phyloP scores from a whole-genome alignment of 2,113 vertebrate genomes.

The Bubo bubo region DNA sequence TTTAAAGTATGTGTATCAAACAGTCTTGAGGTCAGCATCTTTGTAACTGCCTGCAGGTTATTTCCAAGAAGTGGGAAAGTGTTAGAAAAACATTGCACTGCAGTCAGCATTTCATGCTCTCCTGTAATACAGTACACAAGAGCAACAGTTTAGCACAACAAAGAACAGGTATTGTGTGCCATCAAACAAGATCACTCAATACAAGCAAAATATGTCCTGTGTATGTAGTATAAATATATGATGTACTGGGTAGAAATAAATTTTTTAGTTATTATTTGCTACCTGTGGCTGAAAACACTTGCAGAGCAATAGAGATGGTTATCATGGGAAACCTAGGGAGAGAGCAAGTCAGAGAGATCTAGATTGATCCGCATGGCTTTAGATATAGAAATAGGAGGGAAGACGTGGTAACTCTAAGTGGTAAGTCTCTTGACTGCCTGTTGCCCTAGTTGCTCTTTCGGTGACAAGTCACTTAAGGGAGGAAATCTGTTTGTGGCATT shows the following conservation, averaged over 20 bases:
- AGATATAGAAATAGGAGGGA: neutral
- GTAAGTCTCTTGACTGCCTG: neutral
- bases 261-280: neutral
- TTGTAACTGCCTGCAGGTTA: neutral
- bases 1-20: neutral
- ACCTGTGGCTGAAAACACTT: neutral
- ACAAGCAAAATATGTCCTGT: neutral
- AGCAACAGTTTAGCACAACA: neutral
- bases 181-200: neutral
- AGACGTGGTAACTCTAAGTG: neutral
- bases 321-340: neutral
- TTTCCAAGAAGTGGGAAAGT: neutral
- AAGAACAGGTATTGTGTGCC: neutral
- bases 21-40: neutral
- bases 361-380: neutral
- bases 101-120: neutral
- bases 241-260: neutral
- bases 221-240: neutral
- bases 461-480: neutral
- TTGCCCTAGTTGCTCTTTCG: neutral
- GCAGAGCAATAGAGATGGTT: neutral
- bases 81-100: neutral
- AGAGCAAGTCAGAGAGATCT: neutral
- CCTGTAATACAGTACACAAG: neutral
- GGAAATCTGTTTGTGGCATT: neutral